Evolutionary conservation across 2,113 vertebrate genomes (phyloP), one percentile per base, ranked within the genome.

Genomic region (Fulmarus glacialis): DNA sequence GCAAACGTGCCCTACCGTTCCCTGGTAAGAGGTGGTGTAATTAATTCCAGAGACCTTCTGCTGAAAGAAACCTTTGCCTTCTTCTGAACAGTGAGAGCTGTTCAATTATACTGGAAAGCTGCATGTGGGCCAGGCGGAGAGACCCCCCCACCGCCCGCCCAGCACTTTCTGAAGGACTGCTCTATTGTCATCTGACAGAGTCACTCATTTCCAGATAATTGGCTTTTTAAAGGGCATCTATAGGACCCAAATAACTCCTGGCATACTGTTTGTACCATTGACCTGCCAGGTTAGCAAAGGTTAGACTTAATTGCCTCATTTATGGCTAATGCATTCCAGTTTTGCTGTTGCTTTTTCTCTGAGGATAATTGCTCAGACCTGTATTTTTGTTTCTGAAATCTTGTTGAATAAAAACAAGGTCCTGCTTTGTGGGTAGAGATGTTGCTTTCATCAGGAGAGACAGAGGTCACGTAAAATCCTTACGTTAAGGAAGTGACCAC

Each of bases 301-400:
- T 59, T 97, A 90, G 95, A 96, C 96, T 98, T 98, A 98, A 98
- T 98, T 98, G 97, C 96, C 82, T 98, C 94, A 93, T 97, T 98
- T 98, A 95, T 96, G 95, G 96, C 97, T 98, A 98, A 98, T 97
- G 96, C 88, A 93, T 97, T 92, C 88, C 87, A 93, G 96, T 84
- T 97, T 95, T 97, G 87, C 70, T 68, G 45, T 95, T 95, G 87
- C 91, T 89, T 96, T 95, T 97, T 91, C 92, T 67, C 6, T 2
- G 16, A 87, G 89, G 55, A 95, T 98, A 98, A 98, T 98, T 97
- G 92, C 90, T 84, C 64, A 95, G 93, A 77, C 92, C 78, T 82
- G 72, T 91, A 89, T 96, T 95, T 97, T 91, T 82, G 53, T 97
- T 96, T 97, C 90, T 64, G 93, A 96, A 82, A 82, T 94, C 86